Evolutionary conservation across 2,888 invertebrate species (phyloP), one percentile per base, ranked within the genome.

Genomic region (Vesta saturnalis): DNA sequence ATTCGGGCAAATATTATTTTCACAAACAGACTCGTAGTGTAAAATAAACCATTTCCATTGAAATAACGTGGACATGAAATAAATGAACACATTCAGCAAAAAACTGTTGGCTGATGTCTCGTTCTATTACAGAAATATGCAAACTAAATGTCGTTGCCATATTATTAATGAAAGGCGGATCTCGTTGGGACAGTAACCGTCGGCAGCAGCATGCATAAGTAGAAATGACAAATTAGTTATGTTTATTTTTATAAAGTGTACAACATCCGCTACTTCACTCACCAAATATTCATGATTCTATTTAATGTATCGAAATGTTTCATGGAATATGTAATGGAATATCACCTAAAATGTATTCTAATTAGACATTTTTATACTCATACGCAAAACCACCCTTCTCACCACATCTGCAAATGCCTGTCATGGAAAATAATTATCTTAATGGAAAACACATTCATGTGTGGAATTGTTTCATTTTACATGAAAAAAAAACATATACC

Each of bases 111-210:
- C 39, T 39, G 14, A 19, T 43, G 65, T 65, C 65, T 43, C 22
- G 23, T 47, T 55, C 43, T 60, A 47, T 65, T 65, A 65, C 22
- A 65, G 60, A 65, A 65, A 67, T 67, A 67, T 67, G 60, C 66
- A 61, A 61, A 67, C 66, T 61, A 35, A 35, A 61, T 61, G 66
- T 57, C 60, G 59, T 64, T 70, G 71, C 30, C 66, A 67, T 66
- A 71, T 73, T 73, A 75, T 75, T 75, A 75, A 75, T 75, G 74
- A 73, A 69, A 69, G 67, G 72, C 73, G 73, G 72, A 72, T 68
- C 70, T 66, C 64, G 61, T 59, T 70, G 70, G 73, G 74, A 75
- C 74, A 72, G 66, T 75, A 73, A 75, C 74, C 74, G 74, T 66
- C 72, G 60, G 59, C 69, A 59, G 52, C 60, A 65, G 59, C 65